These are phyloP conservation scores for Volucella inflata DNA, from an alignment of 2,888 invertebrate genomes.

Conservation along the genomic window DNA sequence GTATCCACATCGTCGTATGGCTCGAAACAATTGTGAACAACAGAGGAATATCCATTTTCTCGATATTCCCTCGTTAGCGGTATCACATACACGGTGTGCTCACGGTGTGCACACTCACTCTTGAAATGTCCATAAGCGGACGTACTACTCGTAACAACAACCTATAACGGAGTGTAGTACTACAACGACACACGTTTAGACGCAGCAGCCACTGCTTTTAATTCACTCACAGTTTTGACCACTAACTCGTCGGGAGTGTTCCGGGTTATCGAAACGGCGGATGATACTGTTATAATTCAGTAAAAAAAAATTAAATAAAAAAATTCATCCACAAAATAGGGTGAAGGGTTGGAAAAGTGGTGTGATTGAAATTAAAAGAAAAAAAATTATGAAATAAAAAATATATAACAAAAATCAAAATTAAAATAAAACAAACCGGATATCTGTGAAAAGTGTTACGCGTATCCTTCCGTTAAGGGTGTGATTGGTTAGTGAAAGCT, in stretches of 20 bases:
- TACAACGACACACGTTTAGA: slow-evolving; percentile 65
- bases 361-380: slow-evolving; percentile 14
- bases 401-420: slow-evolving; percentile 24
- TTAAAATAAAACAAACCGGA: slow-evolving; percentile 15
- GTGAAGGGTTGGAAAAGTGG: background rate
- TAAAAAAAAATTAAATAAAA: slow-evolving; percentile 16
- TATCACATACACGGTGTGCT: slow-evolving; percentile 71
- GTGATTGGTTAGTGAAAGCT: slow-evolving; percentile 30
- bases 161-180: background rate
- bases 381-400: slow-evolving; percentile 10
- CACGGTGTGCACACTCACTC: slow-evolving; percentile 65
- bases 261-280: slow-evolving; percentile 76
- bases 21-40: slow-evolving; percentile 65
- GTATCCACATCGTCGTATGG: slow-evolving; percentile 35
- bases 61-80: slow-evolving; percentile 75
- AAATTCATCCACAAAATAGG: background rate
- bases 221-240: slow-evolving; percentile 80
- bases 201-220: slow-evolving; percentile 61
- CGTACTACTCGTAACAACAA: slow-evolving; percentile 20
- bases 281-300: slow-evolving; percentile 39
- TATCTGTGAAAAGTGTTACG: slow-evolving; percentile 29
- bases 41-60: slow-evolving; percentile 69
- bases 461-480: background rate
- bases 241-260: slow-evolving; percentile 83
- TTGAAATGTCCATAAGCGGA: slow-evolving; percentile 56